A percentile compares a stretch with the other conserved stretches of the same genome.
phyloP scores from a whole-genome alignment of 1,140 invertebrate species.

The Carcinoscorpius rotundicauda region DNA sequence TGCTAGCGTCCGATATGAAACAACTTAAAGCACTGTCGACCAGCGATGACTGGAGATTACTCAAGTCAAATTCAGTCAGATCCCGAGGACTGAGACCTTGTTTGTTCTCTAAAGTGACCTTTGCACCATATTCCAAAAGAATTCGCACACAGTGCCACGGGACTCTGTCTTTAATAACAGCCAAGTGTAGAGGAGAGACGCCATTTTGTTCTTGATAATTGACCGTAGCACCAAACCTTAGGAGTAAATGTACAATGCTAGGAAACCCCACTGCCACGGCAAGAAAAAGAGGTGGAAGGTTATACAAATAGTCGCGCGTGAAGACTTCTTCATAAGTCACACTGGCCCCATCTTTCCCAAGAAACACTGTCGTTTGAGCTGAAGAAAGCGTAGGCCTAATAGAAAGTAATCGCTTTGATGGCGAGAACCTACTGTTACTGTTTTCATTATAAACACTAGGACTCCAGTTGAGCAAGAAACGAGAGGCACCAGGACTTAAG shows the following conservation, averaged over 20 bases:
- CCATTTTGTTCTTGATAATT: conserved; percentile 38
- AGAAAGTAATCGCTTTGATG: no score
- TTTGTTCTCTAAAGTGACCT: conserved; percentile 36
- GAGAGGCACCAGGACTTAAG: no score
- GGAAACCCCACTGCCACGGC: conserved; percentile 40
- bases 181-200: conserved; percentile 45
- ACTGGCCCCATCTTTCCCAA: conserved; percentile 24
- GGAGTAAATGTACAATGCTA: conserved; percentile 38
- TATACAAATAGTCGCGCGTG: conserved; percentile 38
- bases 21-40: conserved; percentile 27
- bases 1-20: neutral
- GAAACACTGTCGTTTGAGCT: conserved; percentile 16
- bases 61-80: conserved; percentile 31
- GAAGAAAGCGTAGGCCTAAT: no score
- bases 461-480: no score
- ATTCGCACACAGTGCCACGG: conserved; percentile 41
- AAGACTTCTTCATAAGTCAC: conserved; percentile 36
- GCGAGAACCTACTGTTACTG: no score
- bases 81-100: conserved; percentile 33
- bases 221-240: conserved; percentile 42
- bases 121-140: conserved; percentile 39
- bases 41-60: conserved; percentile 36
- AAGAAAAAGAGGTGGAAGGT: conserved; percentile 41
- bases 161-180: conserved; percentile 38
- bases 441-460: no score